Evolutionary conservation across 2,888 invertebrate genomes (phyloP).

Genomic region (Ormyrus nitidulus): DNA sequence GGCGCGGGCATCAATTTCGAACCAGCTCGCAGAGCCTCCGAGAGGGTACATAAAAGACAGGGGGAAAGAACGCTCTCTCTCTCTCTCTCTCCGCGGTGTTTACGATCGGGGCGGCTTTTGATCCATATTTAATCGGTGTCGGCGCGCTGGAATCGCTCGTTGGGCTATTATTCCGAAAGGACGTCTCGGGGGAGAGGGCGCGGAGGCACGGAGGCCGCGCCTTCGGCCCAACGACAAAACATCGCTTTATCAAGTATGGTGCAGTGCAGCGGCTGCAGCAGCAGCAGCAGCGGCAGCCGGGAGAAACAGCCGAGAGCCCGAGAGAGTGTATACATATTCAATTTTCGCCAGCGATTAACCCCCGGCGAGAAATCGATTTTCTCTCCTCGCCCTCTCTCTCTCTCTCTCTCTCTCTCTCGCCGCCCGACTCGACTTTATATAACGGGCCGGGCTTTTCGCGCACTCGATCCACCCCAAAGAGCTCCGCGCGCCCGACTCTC

Average conservation of each 20-base stretch:
- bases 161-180: slow-evolving; percentile 45
- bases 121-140: slow-evolving; percentile 46
- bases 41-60: no score
- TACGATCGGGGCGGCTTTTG: slow-evolving; percentile 22
- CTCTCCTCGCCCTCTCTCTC: neutral
- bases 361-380: slow-evolving; percentile 40
- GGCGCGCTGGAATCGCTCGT: slow-evolving; percentile 27
- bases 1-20: no score
- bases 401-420: neutral
- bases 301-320: no score
- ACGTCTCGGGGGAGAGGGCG: slow-evolving; percentile 27
- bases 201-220: neutral
- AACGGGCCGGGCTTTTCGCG: slow-evolving; percentile 2
- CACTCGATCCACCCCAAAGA: neutral
- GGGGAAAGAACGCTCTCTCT: no score
- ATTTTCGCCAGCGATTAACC: slow-evolving; percentile 50
- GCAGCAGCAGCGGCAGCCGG: neutral
- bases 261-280: neutral
- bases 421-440: slow-evolving; percentile 20
- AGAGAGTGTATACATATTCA: slow-evolving; percentile 47
- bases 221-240: slow-evolving; percentile 37
- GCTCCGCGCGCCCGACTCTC: neutral
- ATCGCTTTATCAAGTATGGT: slow-evolving; percentile 32
- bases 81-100: neutral
- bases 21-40: no score